Percentiles rank a stretch among this genome's conserved stretches.
These are phyloP conservation scores for silkworm (Bombyx mori) DNA, from an alignment of 1,140 invertebrate genomes.

Conservation along the genomic window DNA sequence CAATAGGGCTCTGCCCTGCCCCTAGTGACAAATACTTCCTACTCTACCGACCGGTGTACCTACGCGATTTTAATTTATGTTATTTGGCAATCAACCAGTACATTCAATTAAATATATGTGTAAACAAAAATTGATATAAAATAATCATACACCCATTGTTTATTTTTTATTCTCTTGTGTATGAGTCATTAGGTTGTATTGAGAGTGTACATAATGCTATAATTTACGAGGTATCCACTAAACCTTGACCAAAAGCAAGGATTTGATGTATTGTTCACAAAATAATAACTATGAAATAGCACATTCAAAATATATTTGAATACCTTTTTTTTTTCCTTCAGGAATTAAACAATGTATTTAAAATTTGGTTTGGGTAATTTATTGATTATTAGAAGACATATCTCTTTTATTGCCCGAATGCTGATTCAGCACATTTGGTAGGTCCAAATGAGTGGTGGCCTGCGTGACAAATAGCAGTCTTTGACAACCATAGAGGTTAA, in stretches of 20 bases:
- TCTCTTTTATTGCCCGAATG: neutral
- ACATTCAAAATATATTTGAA: neutral
- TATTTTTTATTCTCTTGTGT: conserved; percentile 21
- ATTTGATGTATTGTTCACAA: neutral
- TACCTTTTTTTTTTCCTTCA: neutral
- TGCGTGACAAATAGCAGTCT: too few relatives aligned
- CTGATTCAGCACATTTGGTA: too few relatives aligned
- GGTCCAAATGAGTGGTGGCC: too few relatives aligned
- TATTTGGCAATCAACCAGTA: conserved; percentile 48
- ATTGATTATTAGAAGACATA: neutral
- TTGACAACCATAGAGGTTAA: too few relatives aligned
- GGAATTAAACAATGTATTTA: neutral
- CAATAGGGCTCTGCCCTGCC: conserved; percentile 16
- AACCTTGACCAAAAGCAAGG: conserved; percentile 5
- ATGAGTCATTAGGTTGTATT: conserved; percentile 29
- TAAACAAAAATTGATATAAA: conserved; percentile 13
- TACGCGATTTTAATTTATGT: conserved; percentile 19
- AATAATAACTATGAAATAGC: too few relatives aligned
- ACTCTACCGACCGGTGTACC: conserved; percentile 21
- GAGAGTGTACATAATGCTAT: neutral
- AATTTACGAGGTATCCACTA: neutral
- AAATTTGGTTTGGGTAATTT: neutral
- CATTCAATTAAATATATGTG: conserved; percentile 22
- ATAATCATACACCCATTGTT: conserved; percentile 29
- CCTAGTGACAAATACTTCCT: conserved; percentile 27